Evolutionary conservation across 2,797 vertebrate genomes (phyloP), one percentile per base, ranked within the genome.

Genomic region (Manis crassicaudata): DNA sequence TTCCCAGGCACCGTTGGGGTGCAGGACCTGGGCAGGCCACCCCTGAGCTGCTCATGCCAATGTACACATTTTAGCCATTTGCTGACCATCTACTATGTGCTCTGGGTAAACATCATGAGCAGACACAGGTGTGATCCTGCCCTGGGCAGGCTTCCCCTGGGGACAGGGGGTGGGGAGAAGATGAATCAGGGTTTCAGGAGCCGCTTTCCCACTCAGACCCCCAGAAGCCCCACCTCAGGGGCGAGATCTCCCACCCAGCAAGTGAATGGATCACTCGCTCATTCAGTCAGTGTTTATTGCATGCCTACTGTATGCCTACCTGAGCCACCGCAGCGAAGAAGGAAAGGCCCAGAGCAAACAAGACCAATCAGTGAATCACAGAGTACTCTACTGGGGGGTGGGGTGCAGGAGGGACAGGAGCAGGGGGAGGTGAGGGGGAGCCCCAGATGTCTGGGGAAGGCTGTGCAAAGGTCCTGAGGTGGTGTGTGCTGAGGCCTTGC

Each of bases 301-400:
- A 25, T 0, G 0, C 77, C 17, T 13, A 23, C 29, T 25, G 25
- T 4, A 25, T 17, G 60, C 40, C 8, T 58, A 7, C 77, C 16
- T 20, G 11, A 54, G 88, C 50, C 8, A 1, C 67, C 6, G 46
- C 7, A 0, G 1, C 0, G 17, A 23, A 46, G 37, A 35, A 54
- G 18, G 80, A 18, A 29, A 77, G 82, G 43, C 27, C 7, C 37
- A 7, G 0, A 27, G 50, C 21, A 21, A 32, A 75, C 32, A 29
- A 46, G 21, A 7, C 32, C 56, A 91, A 84, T 77, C 29, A 87
- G 87, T 10, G 79, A 92, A 80, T 93, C 29, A 86, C 56, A 86
- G 43, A 17, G 29, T 14, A 32, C 80, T 65, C 60, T 32, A 46
- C 17, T 3, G 54, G 63, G 77, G 84, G 73, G 54, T 32, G 46